A percentile compares a stretch with the other conserved stretches of the same genome.
Evolutionary conservation across 1,140 invertebrate species (phyloP).

Genomic region (Hyles vespertilio): DNA sequence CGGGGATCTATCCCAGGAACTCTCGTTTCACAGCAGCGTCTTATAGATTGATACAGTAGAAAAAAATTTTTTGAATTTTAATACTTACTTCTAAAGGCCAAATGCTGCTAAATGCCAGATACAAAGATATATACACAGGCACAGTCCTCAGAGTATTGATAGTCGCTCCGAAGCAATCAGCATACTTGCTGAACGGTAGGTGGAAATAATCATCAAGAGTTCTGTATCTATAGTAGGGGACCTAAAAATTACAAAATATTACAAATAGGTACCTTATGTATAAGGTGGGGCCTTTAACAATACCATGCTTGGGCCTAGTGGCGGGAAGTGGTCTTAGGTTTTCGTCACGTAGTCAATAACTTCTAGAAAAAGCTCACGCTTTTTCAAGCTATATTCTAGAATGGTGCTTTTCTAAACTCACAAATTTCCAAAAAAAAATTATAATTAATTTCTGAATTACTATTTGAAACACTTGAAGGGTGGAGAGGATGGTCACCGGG

Average conservation of each 20-base stretch:
- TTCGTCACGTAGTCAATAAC: no score
- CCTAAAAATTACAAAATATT: constrained; percentile 76
- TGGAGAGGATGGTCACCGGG: no score
- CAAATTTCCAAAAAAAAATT: no score
- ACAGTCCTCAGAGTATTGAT: constrained; percentile 82
- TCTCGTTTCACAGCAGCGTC: background rate
- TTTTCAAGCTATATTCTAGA: no score
- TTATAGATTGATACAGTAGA: background rate
- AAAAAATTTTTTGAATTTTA: background rate
- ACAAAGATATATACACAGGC: constrained; percentile 81
- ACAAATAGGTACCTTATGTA: constrained; percentile 6
- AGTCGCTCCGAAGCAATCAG: constrained; percentile 78
- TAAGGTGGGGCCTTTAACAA: no score
- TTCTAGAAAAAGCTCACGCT: no score
- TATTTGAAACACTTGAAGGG: no score
- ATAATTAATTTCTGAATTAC: no score
- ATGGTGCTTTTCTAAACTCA: no score
- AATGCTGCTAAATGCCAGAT: constrained; percentile 80
- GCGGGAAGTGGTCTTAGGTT: no score
- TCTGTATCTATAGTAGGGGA: constrained; percentile 91
- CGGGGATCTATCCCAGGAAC: no score
- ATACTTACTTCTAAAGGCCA: constrained; percentile 85
- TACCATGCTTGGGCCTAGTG: no score
- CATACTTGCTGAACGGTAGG: constrained; percentile 80
- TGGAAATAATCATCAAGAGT: constrained; percentile 90